Evolutionary conservation across 1,140 invertebrate genomes (phyloP).

Genomic region (Cyclina sinensis): DNA sequence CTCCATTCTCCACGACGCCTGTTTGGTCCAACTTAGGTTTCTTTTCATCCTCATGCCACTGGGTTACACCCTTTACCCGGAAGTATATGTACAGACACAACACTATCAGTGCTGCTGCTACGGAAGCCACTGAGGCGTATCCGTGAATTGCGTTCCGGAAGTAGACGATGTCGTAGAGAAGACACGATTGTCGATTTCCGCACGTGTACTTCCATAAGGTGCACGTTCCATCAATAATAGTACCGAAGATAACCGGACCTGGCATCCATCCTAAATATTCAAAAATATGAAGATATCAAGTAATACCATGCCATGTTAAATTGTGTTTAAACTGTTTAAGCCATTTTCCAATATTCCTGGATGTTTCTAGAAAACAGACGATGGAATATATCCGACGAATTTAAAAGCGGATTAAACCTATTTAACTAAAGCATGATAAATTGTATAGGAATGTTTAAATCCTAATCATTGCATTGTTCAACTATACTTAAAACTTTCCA

Average conservation of each 20-base stretch:
- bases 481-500: too few relatives aligned
- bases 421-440: too few relatives aligned
- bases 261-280: conserved; percentile 65
- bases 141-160: conserved; percentile 53
- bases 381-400: too few relatives aligned
- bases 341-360: too few relatives aligned
- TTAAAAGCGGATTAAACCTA: too few relatives aligned
- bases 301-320: background rate
- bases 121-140: background rate
- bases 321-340: too few relatives aligned
- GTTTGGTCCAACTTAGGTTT: background rate
- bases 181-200: conserved; percentile 55
- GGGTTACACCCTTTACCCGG: background rate
- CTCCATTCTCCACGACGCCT: too few relatives aligned
- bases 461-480: too few relatives aligned
- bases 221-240: conserved; percentile 60
- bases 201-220: conserved; percentile 45
- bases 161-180: conserved; percentile 52
- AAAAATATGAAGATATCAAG: background rate
- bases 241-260: conserved; percentile 58
- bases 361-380: too few relatives aligned
- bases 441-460: too few relatives aligned
- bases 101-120: background rate
- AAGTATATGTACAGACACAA: conserved; percentile 19
- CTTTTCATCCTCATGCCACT: conserved; percentile 8